Base-by-base conservation (phyloP, 2,797 vertebrate genomes). In the Liparis tanakae region DNA sequence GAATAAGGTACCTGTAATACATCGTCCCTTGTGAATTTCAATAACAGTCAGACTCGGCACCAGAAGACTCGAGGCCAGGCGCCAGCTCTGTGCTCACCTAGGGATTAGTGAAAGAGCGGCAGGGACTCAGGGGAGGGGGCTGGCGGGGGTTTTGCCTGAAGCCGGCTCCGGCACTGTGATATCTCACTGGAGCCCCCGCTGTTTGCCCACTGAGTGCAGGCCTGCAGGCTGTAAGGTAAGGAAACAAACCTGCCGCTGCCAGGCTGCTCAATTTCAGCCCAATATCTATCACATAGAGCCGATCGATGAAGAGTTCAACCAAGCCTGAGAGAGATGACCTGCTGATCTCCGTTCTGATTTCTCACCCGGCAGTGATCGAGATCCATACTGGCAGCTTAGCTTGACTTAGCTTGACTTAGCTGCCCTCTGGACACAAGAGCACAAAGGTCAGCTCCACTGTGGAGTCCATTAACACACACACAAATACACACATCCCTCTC, bases 1-100 rank as follows among this genome's bases (percentile, higher is more conserved):
- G 93, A 94, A 94, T 92, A 89, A 65, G 66, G 88, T 85, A 88
- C 84, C 87, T 93, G 90, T 82, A 87, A 91, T 92, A 89, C 81
- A 90, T 89, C 78, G 48, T 88, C 91, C 89, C 64, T 22, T 72
- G 74, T 77, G 92, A 90, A 94, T 94, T 92, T 88, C 75, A 90
- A 92, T 79, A 71, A 86, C 79, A 79, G 75, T 80, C 74, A 41
- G 73, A 60, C 50, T 57, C 76, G 51, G 65, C 70, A 80, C 66
- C 43, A 59, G 48, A 74, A 76, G 57, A 89, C 83, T 84, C 90
- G 92, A 94, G 93, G 93, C 92, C 91, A 87, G 82, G 25, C 74
- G 70, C 62, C 22, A 22, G 50, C 57, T 58, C 56, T 34, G 61
- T 17, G 65, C 72, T 74, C 30, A 43, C 70, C 79, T 48, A 9